phyloP scores from a whole-genome alignment of 2,113 vertebrate genomes.

The Aplodontia rufa region DNA sequence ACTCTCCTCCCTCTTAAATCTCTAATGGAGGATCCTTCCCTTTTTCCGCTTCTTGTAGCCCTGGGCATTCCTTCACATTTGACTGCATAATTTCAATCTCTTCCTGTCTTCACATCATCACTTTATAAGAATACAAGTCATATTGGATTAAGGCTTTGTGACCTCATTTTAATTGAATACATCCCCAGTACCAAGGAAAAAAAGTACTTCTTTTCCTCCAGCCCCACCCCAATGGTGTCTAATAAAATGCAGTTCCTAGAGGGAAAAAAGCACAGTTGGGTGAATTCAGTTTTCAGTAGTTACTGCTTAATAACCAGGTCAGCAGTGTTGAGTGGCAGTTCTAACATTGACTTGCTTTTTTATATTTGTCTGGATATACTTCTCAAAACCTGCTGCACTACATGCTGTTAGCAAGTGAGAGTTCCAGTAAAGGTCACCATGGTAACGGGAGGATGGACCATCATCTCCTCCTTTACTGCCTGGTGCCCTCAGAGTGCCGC shows the following conservation, averaged over 20 bases:
- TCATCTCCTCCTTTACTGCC: background rate
- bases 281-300: background rate
- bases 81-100: background rate
- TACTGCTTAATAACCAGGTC: background rate
- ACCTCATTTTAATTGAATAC: background rate
- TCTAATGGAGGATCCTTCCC: background rate
- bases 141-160: background rate
- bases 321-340: background rate
- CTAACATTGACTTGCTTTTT: background rate
- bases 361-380: background rate
- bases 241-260: background rate
- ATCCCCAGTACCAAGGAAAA: background rate
- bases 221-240: background rate
- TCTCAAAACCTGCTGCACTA: background rate
- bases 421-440: background rate
- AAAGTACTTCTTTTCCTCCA: background rate
- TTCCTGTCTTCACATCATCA: background rate
- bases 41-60: background rate
- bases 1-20: background rate
- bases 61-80: background rate
- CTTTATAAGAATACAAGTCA: background rate
- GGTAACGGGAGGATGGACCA: background rate
- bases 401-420: background rate
- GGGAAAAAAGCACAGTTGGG: background rate
- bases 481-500: background rate